Conservation (phyloP, 2,888 invertebrate species). For the Dusona sp. region DNA sequence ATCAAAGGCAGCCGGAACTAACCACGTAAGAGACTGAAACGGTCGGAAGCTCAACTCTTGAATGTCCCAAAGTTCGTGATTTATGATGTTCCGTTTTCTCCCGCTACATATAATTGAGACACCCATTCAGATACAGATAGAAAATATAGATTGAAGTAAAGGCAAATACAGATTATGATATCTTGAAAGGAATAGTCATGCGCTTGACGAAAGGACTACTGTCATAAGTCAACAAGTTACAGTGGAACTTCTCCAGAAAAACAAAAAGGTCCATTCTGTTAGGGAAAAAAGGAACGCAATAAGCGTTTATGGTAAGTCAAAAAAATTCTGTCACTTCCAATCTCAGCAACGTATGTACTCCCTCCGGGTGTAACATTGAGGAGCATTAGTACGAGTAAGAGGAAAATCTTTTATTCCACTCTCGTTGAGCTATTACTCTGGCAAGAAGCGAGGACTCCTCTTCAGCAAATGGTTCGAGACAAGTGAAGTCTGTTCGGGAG, state of each 20-base stretch:
- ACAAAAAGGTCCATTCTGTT: neutral
- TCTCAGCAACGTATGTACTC: conserved; percentile 38
- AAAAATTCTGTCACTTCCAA: conserved; percentile 41
- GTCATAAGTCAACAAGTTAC: neutral
- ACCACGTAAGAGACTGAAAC: conserved; percentile 19
- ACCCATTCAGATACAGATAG: conserved; percentile 7
- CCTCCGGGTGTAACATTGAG: conserved; percentile 47
- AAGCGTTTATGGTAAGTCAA: neutral
- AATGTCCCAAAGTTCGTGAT: conserved; percentile 58
- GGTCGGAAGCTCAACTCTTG: conserved; percentile 48
- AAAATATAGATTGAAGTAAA: conserved; percentile 39
- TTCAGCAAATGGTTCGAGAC: conserved; percentile 63
- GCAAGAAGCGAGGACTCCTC: conserved; percentile 52
- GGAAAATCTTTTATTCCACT: conserved; percentile 61
- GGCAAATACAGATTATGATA: conserved; percentile 25
- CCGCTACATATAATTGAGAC: conserved; percentile 15
- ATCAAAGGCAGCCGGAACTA: conserved; percentile 56
- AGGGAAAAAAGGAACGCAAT: neutral
- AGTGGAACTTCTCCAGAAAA: neutral
- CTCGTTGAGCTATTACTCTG: conserved; percentile 42
- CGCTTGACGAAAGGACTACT: neutral
- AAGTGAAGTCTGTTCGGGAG: conserved; percentile 53
- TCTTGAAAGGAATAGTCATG: neutral
- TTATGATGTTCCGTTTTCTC: conserved; percentile 50
- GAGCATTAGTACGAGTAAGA: conserved; percentile 53